phyloP scores from a whole-genome alignment of 1,140 invertebrate species.

The Caerostris extrusa region DNA sequence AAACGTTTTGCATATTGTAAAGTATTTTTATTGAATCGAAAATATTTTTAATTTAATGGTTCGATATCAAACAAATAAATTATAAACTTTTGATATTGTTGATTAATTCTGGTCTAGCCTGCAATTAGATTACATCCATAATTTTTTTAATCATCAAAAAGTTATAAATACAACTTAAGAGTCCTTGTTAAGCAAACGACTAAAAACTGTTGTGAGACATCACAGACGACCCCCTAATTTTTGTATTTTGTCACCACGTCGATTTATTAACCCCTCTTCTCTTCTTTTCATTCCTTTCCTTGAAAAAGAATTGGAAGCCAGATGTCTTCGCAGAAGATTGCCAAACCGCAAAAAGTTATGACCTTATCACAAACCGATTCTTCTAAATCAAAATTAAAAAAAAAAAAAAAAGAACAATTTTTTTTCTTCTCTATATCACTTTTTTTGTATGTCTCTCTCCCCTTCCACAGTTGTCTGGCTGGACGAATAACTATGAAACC shows the following conservation, averaged over 20 bases:
- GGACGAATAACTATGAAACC: background rate
- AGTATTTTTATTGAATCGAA: no score
- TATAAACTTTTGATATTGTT: no score
- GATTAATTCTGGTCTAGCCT: no score
- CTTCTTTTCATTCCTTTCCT: background rate
- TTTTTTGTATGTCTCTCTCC: background rate
- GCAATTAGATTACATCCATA: no score
- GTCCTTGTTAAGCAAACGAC: background rate
- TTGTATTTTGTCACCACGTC: background rate
- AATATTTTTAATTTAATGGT: no score
- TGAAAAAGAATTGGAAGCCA: background rate
- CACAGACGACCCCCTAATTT: background rate
- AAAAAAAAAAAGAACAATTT: no score
- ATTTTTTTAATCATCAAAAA: no score
- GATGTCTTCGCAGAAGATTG: background rate
- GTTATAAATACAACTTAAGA: no score
- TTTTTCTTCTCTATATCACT: background rate
- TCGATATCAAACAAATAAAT: no score
- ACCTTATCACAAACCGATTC: conserved; percentile 17
- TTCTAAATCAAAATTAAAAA: background rate
- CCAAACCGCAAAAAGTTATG: conserved; percentile 11
- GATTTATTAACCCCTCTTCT: background rate
- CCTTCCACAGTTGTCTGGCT: background rate
- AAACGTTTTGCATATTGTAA: no score
- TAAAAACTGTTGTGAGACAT: background rate